phyloP scores from a whole-genome alignment of 2,888 invertebrate genomes.

The Nephrotoma flavescens region DNA sequence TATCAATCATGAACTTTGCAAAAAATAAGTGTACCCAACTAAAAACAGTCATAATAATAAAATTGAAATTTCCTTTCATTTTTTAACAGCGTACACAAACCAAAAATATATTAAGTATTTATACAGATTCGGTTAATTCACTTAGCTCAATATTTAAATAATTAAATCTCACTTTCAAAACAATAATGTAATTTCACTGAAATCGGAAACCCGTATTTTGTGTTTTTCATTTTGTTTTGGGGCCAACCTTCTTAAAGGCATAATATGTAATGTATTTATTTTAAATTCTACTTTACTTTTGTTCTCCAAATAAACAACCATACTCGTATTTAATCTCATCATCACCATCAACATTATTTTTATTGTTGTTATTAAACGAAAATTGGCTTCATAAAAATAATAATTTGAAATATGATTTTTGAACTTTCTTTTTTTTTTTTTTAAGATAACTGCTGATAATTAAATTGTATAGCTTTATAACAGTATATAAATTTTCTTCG shows the following conservation, averaged over 20 bases:
- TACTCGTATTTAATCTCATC: background rate
- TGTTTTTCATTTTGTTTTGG: background rate
- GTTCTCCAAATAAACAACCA: background rate
- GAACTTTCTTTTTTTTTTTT: background rate
- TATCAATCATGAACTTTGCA: background rate
- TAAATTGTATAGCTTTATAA: background rate
- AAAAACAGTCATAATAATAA: background rate
- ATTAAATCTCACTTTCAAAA: background rate
- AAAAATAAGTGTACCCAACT: too few species aligned
- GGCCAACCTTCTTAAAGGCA: background rate
- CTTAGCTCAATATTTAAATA: background rate
- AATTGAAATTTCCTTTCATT: background rate
- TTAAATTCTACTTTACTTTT: background rate
- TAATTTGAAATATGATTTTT: background rate
- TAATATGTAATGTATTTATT: background rate
- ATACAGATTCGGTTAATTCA: background rate
- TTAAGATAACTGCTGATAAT: background rate
- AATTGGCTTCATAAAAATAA: background rate
- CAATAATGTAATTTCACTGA: background rate
- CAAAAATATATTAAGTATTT: too few species aligned
- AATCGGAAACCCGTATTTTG: background rate
- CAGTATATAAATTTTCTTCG: too few species aligned
- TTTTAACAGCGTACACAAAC: background rate
- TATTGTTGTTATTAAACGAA: background rate
- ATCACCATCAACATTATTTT: background rate